Percentiles rank a stretch among this genome's conserved stretches.
Conservation (phyloP, 92 coral and sea anemone species). For the Zoanthus gigantus region DNA sequence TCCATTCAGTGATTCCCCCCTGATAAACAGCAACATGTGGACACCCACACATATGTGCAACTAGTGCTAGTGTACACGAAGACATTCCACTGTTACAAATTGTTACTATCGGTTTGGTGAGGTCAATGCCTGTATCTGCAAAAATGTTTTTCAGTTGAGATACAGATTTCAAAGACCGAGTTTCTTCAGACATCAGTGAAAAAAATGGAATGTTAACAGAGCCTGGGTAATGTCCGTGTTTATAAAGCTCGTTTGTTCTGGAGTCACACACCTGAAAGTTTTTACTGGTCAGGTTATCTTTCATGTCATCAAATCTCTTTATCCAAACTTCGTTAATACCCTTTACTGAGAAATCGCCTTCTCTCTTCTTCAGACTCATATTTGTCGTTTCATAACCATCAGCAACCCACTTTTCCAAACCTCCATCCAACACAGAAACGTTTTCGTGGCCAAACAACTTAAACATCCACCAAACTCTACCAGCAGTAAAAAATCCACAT, state of each 20-base stretch:
- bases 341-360: conserved; percentile 72
- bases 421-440: conserved; percentile 87
- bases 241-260: conserved; percentile 14
- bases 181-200: conserved; percentile 58
- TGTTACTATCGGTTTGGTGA: conserved; percentile 66
- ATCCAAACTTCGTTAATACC: conserved; percentile 52
- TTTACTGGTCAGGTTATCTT: conserved; percentile 51
- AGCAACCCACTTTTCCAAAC: conserved; percentile 79
- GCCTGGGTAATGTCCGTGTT: conserved; percentile 81
- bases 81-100: conserved; percentile 87
- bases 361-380: conserved; percentile 70
- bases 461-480: conserved; percentile 86
- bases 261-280: conserved; percentile 78
- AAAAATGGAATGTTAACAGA: conserved; percentile 76
- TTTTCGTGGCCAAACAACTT: conserved; percentile 85
- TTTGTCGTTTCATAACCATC: conserved; percentile 79
- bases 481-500: conserved; percentile 75
- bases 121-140: conserved; percentile 73
- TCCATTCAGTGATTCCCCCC: conserved; percentile 80
- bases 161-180: conserved; percentile 59
- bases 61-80: conserved; percentile 72
- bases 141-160: conserved; percentile 71
- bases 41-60: conserved; percentile 80
- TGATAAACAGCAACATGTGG: conserved; percentile 67
- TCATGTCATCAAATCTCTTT: conserved; percentile 76